These are phyloP conservation scores for Ischnus inquisitorius DNA, from an alignment of 2,888 invertebrate genomes.

Conservation along the genomic window DNA sequence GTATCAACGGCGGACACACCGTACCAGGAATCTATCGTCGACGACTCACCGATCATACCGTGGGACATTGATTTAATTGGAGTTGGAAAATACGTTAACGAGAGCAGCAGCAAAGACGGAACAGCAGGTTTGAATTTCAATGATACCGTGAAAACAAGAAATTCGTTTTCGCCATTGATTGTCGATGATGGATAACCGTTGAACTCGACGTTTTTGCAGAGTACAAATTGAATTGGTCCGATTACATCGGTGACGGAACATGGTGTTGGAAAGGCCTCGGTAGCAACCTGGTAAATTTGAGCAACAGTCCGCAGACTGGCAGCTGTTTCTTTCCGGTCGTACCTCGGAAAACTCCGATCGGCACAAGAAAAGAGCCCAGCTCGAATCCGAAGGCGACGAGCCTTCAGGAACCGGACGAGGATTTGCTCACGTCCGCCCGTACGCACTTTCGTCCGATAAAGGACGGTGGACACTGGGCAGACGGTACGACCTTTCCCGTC, in stretches of 20 bases:
- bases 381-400: conserved; percentile 76
- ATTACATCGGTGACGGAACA: conserved; percentile 83
- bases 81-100: conserved; percentile 81
- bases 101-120: conserved; percentile 78
- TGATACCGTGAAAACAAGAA: background rate
- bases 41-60: conserved; percentile 82
- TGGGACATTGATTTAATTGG: conserved; percentile 83
- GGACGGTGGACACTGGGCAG: conserved; percentile 87
- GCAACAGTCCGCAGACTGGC: conserved; percentile 87
- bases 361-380: conserved; percentile 68
- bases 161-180: background rate
- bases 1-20: conserved; percentile 76
- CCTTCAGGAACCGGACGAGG: conserved; percentile 87
- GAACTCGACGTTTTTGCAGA: conserved; percentile 73
- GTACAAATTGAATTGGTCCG: conserved; percentile 82
- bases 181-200: background rate
- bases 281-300: conserved; percentile 87
- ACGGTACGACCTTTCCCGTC: conserved; percentile 92
- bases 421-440: conserved; percentile 91
- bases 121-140: conserved; percentile 75
- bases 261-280: conserved; percentile 84
- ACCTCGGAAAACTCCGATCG: conserved; percentile 82
- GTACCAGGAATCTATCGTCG: conserved; percentile 79
- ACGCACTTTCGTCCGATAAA: conserved; percentile 95
- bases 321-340: conserved; percentile 89